phyloP scores from a whole-genome alignment of 1,140 invertebrate genomes.

The Drosophila willistoni region DNA sequence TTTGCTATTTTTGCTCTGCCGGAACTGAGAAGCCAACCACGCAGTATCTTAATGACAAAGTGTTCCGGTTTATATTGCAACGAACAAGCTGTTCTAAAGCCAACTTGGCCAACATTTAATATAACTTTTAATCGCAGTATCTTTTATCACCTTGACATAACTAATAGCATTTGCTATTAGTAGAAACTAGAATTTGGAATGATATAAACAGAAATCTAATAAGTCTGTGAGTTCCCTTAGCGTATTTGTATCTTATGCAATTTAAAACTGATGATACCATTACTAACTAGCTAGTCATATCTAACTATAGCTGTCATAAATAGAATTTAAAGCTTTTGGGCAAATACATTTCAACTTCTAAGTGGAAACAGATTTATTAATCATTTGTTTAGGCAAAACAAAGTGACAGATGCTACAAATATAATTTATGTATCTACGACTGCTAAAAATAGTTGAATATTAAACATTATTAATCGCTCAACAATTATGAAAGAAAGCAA shows the following conservation, averaged over 20 bases:
- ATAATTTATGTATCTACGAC: background rate
- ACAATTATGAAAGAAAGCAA: background rate
- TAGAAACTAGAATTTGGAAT: constrained; percentile 12
- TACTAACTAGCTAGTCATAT: background rate
- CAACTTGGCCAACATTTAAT: constrained; percentile 31
- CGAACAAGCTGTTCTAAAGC: constrained; percentile 19
- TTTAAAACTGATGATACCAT: background rate
- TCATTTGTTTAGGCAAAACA: background rate
- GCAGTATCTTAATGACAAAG: constrained; percentile 46
- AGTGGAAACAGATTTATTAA: constrained; percentile 1
- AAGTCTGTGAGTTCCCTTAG: no score
- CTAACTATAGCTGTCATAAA: background rate
- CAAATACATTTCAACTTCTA: background rate
- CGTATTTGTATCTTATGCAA: no score
- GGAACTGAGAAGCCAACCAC: constrained; percentile 52
- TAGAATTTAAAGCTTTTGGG: background rate
- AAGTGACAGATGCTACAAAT: background rate
- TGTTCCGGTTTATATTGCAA: constrained; percentile 51
- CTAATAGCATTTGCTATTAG: constrained; percentile 44
- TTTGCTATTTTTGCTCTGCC: constrained; percentile 21
- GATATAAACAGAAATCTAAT: background rate
- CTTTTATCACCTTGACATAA: constrained; percentile 75
- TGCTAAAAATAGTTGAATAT: constrained; percentile 5
- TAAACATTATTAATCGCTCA: background rate
- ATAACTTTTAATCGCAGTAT: constrained; percentile 63